phyloP scores from a whole-genome alignment of 2,113 vertebrate genomes.

The Dasypus novemcinctus region DNA sequence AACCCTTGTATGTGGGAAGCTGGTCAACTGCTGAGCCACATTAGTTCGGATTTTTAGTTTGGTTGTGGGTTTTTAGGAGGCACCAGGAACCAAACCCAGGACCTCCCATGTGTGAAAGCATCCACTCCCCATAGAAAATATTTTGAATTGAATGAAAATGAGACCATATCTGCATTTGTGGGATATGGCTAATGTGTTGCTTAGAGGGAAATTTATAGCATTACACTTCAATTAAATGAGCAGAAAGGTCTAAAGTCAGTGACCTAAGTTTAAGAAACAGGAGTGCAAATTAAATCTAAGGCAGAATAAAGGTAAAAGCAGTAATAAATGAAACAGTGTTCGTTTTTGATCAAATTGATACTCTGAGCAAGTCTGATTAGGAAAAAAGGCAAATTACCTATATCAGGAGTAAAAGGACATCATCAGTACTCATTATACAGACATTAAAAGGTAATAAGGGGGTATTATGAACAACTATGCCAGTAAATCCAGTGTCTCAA shows the following conservation, averaged over 20 bases:
- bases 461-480: neutral
- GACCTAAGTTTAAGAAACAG: constrained; percentile 8
- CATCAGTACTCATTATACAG: neutral
- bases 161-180: neutral
- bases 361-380: neutral
- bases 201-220: neutral
- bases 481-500: neutral
- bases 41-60: too few relatives aligned
- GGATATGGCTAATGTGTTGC: neutral
- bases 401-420: neutral
- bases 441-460: neutral
- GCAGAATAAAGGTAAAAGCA: neutral
- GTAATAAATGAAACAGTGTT: neutral
- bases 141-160: constrained; percentile 37
- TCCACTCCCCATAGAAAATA: neutral
- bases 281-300: constrained; percentile 34
- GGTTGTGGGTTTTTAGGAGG: too few relatives aligned
- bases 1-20: too few relatives aligned
- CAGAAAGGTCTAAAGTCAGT: neutral
- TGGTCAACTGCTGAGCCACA: too few relatives aligned
- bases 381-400: neutral
- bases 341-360: neutral
- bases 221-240: neutral
- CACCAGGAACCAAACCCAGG: too few relatives aligned
- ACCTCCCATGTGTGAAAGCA: too few relatives aligned